Conservation (phyloP, 1,140 invertebrate species). For the Popillia japonica region DNA sequence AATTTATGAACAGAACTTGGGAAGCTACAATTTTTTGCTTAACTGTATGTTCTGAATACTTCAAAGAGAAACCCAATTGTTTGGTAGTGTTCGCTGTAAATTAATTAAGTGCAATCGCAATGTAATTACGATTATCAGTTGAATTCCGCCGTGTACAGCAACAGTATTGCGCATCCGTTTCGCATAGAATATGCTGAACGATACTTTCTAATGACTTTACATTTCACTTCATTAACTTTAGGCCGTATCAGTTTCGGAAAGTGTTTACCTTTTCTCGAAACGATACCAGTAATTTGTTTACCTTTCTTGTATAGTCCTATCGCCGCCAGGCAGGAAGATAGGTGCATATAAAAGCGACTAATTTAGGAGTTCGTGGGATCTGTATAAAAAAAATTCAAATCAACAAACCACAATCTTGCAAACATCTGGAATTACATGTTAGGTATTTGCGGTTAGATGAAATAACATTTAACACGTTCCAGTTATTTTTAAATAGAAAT, state of each 20-base stretch:
- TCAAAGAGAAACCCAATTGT: too few species aligned
- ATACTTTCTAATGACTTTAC: conserved; percentile 15
- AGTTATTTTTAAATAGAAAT: neutral
- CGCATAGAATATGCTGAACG: neutral
- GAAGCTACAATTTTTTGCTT: too few species aligned
- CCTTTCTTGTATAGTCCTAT: neutral
- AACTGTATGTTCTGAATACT: too few species aligned
- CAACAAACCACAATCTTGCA: neutral
- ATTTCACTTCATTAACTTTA: conserved; percentile 19
- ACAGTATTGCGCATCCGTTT: neutral
- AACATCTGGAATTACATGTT: neutral
- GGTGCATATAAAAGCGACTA: neutral
- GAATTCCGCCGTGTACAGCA: neutral
- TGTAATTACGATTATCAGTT: conserved; percentile 12
- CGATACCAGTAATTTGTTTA: conserved; percentile 18
- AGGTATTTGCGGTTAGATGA: neutral
- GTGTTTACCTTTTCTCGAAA: neutral
- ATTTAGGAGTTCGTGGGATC: neutral
- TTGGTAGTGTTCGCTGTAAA: neutral
- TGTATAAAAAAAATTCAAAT: neutral
- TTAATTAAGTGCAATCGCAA: neutral
- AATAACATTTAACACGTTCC: neutral
- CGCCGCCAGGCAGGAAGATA: neutral
- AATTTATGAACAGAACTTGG: too few species aligned
- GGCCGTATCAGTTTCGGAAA: neutral